Conservation (phyloP, 2,888 invertebrate species). For the Polia nebulosa region DNA sequence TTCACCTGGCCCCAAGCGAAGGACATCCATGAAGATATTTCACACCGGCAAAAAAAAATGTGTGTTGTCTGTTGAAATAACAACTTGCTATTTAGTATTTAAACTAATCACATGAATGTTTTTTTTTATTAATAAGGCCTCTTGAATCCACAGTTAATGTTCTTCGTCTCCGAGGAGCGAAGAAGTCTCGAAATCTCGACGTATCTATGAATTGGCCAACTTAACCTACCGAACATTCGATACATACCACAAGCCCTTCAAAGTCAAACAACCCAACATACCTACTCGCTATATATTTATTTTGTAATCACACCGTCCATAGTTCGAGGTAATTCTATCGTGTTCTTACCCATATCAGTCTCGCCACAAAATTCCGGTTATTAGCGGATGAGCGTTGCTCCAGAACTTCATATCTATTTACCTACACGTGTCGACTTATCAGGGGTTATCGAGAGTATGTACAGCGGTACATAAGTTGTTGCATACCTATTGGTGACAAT, state of each 20-base stretch:
- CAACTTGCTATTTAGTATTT: too few relatives aligned
- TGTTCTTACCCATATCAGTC: conserved; percentile 17
- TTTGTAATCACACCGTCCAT: conserved; percentile 37
- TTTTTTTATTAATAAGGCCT: too few relatives aligned
- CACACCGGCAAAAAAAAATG: too few relatives aligned
- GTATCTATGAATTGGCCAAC: too few relatives aligned
- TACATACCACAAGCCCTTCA: background rate
- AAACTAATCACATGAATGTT: too few relatives aligned
- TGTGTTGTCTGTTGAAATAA: too few relatives aligned
- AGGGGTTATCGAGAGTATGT: conserved; percentile 29
- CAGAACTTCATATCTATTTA: conserved; percentile 34
- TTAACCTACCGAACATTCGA: background rate
- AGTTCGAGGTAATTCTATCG: conserved; percentile 47
- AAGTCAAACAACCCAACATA: background rate
- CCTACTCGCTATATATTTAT: background rate
- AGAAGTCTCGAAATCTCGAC: too few relatives aligned
- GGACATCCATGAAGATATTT: too few relatives aligned
- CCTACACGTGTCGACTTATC: conserved; percentile 49
- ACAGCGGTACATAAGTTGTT: background rate
- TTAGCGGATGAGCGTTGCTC: conserved; percentile 32
- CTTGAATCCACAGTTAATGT: too few relatives aligned
- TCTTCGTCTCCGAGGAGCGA: too few relatives aligned
- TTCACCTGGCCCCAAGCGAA: too few relatives aligned
- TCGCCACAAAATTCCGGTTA: conserved; percentile 43
- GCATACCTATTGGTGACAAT: conserved; percentile 25